Evolutionary conservation across 1,140 invertebrate species (phyloP), one percentile per base, ranked within the genome.

Genomic region (Eumeta japonica): DNA sequence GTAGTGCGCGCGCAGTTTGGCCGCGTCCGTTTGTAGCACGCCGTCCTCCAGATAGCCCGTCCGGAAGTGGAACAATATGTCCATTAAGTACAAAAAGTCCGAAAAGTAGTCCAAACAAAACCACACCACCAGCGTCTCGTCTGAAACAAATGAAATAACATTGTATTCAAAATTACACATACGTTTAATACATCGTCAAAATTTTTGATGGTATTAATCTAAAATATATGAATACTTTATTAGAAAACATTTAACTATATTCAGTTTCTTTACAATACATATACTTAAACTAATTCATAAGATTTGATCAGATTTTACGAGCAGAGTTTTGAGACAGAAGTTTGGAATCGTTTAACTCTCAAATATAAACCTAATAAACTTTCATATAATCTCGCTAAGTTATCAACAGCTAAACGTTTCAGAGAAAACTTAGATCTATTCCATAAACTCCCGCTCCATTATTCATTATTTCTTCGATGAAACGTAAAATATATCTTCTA

Each of bases 31-130:
- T 73, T 98, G 95, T 40, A 98, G 79, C 13, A 98, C 95, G 35
- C 93, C 93, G 68, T 97, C 94, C 74, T 96, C 92, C 43, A 97
- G 77, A 63, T 96, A 98, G 28, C 95, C 95, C 33, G 94, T 98
- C 43, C 95, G 85, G 77, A 99, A 97, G 76, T 97, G 93, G 77
- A 98, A 95, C 48, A 91, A 82, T 62, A 99, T 97, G 68, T 98
- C 95, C 45, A 94, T 82, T 50, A 97, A 75, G 79, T 99, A 98
- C 30, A 98, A 81, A 61, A 97, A 88, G 77, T 98, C 95, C 37
- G 94, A 92, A 49, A 94, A 84, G 76, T 98, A 98, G 77, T 98
- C 95, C 60, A 98, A 78, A 55, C 89, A 90, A 66, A 98, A 97
- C 96, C 96, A 98, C 46, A 94, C 83, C 39, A 90, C 81, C 33